phyloP scores from a whole-genome alignment of 1,140 invertebrate genomes.

The Triops cancriformis region DNA sequence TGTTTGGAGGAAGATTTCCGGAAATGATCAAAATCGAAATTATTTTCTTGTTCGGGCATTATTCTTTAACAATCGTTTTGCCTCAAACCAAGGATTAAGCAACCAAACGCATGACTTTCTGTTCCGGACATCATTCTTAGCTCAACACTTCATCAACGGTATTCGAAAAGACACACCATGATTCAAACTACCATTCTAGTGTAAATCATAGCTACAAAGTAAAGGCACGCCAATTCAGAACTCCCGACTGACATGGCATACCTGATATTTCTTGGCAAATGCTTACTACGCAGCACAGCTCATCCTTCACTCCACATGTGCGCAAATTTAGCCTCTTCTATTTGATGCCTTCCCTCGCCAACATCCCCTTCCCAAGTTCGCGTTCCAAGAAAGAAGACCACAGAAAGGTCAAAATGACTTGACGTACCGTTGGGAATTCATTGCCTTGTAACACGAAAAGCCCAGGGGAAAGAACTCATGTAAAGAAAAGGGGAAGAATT shows the following conservation, averaged over 20 bases:
- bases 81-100: too few relatives aligned
- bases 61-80: too few relatives aligned
- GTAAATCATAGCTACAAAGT: too few relatives aligned
- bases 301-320: background rate
- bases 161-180: too few relatives aligned
- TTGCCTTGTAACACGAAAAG: background rate
- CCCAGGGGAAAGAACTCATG: background rate
- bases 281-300: background rate
- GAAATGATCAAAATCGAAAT: too few relatives aligned
- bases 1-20: too few relatives aligned
- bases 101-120: too few relatives aligned
- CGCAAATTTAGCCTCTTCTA: background rate
- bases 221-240: too few relatives aligned
- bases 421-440: background rate
- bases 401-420: background rate
- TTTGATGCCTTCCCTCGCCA: background rate
- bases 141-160: too few relatives aligned
- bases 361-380: background rate
- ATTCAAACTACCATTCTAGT: too few relatives aligned
- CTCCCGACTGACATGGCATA: background rate
- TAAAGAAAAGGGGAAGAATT: background rate
- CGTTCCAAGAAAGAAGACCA: background rate
- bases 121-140: too few relatives aligned
- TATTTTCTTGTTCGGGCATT: too few relatives aligned
- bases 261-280: background rate